Percentiles rank a stretch among this genome's conserved stretches.
phyloP scores from a whole-genome alignment of 2,113 vertebrate genomes.

The Stegastes partitus region DNA sequence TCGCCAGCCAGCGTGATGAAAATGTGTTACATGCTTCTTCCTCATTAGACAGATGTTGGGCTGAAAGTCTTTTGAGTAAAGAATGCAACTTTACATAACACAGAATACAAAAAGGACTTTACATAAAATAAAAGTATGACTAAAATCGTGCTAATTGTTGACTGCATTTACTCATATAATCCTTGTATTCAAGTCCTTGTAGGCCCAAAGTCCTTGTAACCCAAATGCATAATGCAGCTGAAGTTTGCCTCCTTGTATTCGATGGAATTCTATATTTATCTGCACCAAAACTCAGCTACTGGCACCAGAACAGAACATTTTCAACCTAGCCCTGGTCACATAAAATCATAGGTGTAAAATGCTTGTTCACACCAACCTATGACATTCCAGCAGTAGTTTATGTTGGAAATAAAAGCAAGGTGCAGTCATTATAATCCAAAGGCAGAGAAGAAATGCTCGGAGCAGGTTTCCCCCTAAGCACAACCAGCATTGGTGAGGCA shows the following conservation, averaged over 20 bases:
- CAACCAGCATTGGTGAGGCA: conserved; percentile 32
- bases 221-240: background rate
- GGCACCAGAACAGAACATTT: conserved; percentile 3
- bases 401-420: conserved; percentile 51
- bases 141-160: background rate
- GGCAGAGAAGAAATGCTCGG: conserved; percentile 10
- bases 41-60: background rate
- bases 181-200: background rate
- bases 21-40: background rate
- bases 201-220: no score
- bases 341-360: conserved; percentile 1
- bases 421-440: conserved; percentile 21
- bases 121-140: background rate
- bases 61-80: background rate
- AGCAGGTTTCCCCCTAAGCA: conserved; percentile 23
- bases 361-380: conserved; percentile 37
- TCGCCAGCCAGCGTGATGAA: conserved; percentile 12
- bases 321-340: background rate
- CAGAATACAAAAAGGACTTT: background rate
- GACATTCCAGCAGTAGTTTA: conserved; percentile 30
- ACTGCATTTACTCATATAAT: background rate
- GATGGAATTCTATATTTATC: background rate
- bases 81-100: no score
- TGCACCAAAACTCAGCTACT: background rate
- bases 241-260: background rate